Evolutionary conservation across 2,797 vertebrate genomes (phyloP), one percentile per base, ranked within the genome.

Genomic region (Eutrigla gurnardus): DNA sequence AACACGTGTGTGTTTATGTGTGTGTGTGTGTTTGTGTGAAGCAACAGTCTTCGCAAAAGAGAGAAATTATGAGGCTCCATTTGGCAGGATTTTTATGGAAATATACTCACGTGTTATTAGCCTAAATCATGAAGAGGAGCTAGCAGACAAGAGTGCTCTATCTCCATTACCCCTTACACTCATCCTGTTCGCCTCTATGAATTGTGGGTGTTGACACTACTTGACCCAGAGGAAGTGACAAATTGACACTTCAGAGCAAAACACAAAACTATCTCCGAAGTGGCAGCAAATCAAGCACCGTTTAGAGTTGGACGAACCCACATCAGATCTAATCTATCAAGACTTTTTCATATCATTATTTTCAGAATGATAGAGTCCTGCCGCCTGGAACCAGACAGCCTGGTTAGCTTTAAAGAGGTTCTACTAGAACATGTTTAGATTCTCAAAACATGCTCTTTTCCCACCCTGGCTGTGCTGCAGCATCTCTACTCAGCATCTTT

Each of bases 111-210:
- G n/a, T 79, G 65, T 78, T 78, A 65, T 78, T 65, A 61, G 49
- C 50, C 61, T 61, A 59, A 79, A 86, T 73, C 71, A 53, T 81
- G 71, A 75, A 83, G 81, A 60, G 64, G 69, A 79, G 76, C 73
- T 45, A 36, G 73, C 12, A 55, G 59, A 73, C 54, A 60, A 67
- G 63, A 57, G 80, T 63, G 65, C 73, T 80, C 61, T 7, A 65
- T 76, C 73, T 50, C 75, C 57, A 81, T 85, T 70, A 83, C n/a
- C 12, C 45, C 66, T 53, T 45, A 64, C 69, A 74, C 54, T 52
- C 64, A 42, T 45, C 55, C 63, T 50, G 18, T 75, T 75, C 49
- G 7, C 69, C 65, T 61, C 64, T 8, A 3, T 77, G 65, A 80
- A 64, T 68, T 68, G 46, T 81, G 66, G 63, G 54, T 75, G 65